Percentiles rank a stretch among this genome's conserved stretches.
phyloP scores from a whole-genome alignment of 2,888 invertebrate genomes.

The Galerucella nymphaeae region DNA sequence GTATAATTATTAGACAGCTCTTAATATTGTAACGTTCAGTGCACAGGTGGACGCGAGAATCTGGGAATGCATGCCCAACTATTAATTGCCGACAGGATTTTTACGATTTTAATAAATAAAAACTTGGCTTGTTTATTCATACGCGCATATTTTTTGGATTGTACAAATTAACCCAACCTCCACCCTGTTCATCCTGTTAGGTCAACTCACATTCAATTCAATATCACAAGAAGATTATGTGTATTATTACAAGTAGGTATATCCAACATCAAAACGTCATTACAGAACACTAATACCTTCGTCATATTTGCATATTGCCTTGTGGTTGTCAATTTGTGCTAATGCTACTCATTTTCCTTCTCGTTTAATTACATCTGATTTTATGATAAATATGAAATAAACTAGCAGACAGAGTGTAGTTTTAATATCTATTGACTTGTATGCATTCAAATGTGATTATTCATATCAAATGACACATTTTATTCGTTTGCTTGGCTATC shows the following conservation, averaged over 20 bases:
- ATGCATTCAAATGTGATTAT: neutral
- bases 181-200: neutral
- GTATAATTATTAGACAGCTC: too few species aligned
- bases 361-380: neutral
- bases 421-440: neutral
- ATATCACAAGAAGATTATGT: conserved; percentile 6
- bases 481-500: neutral
- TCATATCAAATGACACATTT: neutral
- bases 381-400: neutral
- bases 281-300: conserved; percentile 20
- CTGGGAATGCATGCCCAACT: too few species aligned
- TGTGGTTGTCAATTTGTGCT: conserved; percentile 2
- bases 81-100: too few species aligned
- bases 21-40: too few species aligned
- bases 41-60: too few species aligned
- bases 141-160: too few species aligned
- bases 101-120: too few species aligned
- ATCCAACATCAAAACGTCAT: conserved; percentile 27
- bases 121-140: too few species aligned
- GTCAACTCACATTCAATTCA: neutral
- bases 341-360: conserved; percentile 4
- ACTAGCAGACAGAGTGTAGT: neutral
- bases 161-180: too few species aligned
- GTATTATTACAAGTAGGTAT: conserved; percentile 7
- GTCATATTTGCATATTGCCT: conserved; percentile 19